These are phyloP conservation scores for Siphonodentalium dalli DNA, from an alignment of 2,888 invertebrate genomes.

Conservation along the genomic window DNA sequence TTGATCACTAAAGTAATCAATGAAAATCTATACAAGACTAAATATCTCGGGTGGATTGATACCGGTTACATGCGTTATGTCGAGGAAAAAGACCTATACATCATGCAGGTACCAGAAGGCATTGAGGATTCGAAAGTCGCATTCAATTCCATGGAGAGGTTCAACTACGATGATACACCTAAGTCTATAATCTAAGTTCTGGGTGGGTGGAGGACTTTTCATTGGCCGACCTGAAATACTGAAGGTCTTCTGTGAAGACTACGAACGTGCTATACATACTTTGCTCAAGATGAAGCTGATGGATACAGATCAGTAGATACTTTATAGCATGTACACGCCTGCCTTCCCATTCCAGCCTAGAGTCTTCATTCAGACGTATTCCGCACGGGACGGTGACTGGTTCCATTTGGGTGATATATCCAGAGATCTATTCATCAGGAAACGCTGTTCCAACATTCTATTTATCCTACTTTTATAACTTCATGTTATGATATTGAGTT, in stretches of 20 bases:
- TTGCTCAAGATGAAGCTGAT: constrained; percentile 38
- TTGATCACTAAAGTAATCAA: constrained; percentile 39
- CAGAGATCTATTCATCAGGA: constrained; percentile 32
- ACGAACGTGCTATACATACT: constrained; percentile 34
- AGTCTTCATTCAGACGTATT: constrained; percentile 34
- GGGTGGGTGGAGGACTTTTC: constrained; percentile 54
- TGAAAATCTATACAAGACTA: constrained; percentile 40
- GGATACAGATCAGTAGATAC: constrained; percentile 53
- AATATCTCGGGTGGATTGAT: constrained; percentile 54
- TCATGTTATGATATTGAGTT: too few relatives aligned
- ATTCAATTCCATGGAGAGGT: constrained; percentile 16
- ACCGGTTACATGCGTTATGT: constrained; percentile 50
- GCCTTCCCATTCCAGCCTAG: constrained; percentile 27
- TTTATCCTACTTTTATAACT: too few relatives aligned
- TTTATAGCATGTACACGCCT: constrained; percentile 45
- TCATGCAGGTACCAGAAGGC: constrained; percentile 28
- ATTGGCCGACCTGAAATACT: constrained; percentile 41
- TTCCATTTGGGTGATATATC: constrained; percentile 47
- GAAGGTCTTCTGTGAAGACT: constrained; percentile 40
- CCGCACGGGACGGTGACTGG: constrained; percentile 34
- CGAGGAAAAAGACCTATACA: constrained; percentile 27
- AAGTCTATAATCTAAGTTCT: constrained; percentile 39
- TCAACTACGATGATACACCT: constrained; percentile 21
- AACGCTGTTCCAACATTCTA: too few relatives aligned
- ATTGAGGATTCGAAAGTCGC: constrained; percentile 30